phyloP scores from a whole-genome alignment of 2,888 invertebrate genomes.

The Brachyopa scutellaris region DNA sequence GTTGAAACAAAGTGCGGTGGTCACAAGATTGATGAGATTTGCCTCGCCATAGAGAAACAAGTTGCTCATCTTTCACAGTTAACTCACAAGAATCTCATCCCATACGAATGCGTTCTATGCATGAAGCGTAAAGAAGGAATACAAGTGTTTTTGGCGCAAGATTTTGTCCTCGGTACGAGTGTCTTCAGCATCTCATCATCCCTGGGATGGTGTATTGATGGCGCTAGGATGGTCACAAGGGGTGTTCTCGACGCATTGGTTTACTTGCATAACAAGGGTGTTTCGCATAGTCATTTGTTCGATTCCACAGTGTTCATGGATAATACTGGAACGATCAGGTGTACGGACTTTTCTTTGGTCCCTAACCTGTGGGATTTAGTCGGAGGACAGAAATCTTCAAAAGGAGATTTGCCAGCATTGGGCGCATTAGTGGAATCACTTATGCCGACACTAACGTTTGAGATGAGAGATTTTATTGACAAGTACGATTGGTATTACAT shows the following conservation, averaged over 20 bases:
- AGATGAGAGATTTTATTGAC: slow-evolving; percentile 81
- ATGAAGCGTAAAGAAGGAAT: slow-evolving; percentile 85
- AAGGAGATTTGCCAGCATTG: slow-evolving; percentile 81
- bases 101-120: slow-evolving; percentile 89
- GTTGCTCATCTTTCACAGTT: slow-evolving; percentile 87
- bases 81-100: slow-evolving; percentile 88
- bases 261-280: slow-evolving; percentile 90
- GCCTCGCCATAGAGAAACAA: slow-evolving; percentile 88
- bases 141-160: slow-evolving; percentile 87
- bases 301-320: slow-evolving; percentile 89
- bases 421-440: slow-evolving; percentile 80
- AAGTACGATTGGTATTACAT: slow-evolving; percentile 75
- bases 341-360: slow-evolving; percentile 80
- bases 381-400: slow-evolving; percentile 77
- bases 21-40: slow-evolving; percentile 80
- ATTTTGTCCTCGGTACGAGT: slow-evolving; percentile 84
- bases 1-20: slow-evolving; percentile 79
- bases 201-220: slow-evolving; percentile 82
- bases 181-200: slow-evolving; percentile 79
- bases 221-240: slow-evolving; percentile 83
- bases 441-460: slow-evolving; percentile 79
- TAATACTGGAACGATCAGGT: slow-evolving; percentile 83
- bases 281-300: slow-evolving; percentile 92
- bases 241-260: slow-evolving; percentile 89
- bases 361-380: slow-evolving; percentile 79